Evolutionary conservation across 2,113 vertebrate genomes (phyloP).

Genomic region (Balaeniceps rex): DNA sequence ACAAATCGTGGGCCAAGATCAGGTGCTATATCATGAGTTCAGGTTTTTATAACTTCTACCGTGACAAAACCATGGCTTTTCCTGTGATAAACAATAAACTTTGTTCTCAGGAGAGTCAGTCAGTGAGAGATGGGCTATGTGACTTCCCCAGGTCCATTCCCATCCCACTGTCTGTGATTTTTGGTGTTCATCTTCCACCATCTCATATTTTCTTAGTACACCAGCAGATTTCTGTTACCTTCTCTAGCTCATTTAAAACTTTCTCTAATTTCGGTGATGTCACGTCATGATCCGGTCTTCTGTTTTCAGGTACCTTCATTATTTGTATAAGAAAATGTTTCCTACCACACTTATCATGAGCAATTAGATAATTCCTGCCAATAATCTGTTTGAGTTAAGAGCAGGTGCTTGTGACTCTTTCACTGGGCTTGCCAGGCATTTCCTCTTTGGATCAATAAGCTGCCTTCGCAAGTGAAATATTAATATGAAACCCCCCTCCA

Average conservation of each 20-base stretch:
- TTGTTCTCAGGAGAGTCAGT: neutral
- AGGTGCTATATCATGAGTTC: neutral
- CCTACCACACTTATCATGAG: neutral
- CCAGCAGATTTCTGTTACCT: neutral
- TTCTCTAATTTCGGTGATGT: neutral
- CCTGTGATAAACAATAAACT: neutral
- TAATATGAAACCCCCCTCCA: neutral
- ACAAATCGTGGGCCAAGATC: neutral
- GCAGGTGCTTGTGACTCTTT: neutral
- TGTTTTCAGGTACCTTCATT: neutral
- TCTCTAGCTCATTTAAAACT: neutral
- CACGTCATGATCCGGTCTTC: neutral
- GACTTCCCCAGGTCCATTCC: neutral
- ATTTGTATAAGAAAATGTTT: neutral
- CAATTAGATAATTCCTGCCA: neutral
- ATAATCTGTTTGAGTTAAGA: neutral
- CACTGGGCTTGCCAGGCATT: neutral
- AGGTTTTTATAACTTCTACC: neutral
- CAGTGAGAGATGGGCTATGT: neutral
- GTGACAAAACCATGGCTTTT: neutral
- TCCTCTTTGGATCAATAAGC: neutral
- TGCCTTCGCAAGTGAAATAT: neutral
- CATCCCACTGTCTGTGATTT: neutral
- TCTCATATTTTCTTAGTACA: neutral
- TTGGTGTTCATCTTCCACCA: neutral